These are phyloP conservation scores for Cataglyphis hispanica DNA, from an alignment of 1,140 invertebrate genomes.

Conservation along the genomic window DNA sequence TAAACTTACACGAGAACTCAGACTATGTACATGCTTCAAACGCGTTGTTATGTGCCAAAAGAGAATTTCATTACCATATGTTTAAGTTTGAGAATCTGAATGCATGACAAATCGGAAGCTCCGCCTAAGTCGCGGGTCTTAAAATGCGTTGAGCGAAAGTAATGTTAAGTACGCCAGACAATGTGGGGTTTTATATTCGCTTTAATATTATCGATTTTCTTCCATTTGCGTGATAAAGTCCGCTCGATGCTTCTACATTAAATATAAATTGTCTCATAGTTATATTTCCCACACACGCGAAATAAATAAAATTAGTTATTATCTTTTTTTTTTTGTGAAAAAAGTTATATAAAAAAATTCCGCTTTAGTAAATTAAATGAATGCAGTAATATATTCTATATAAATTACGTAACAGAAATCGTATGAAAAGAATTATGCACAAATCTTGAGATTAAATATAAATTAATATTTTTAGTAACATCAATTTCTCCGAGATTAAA, in stretches of 20 bases:
- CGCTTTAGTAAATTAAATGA: background rate
- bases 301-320: constrained; percentile 21
- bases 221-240: constrained; percentile 16
- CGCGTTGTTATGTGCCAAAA: constrained; percentile 23
- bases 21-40: constrained; percentile 42
- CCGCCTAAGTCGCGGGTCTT: constrained; percentile 32
- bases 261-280: constrained; percentile 27
- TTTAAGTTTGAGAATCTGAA: constrained; percentile 56
- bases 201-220: background rate
- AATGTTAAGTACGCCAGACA: constrained; percentile 2
- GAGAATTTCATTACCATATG: constrained; percentile 57
- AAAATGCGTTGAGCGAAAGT: constrained; percentile 48
- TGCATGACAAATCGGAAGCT: constrained; percentile 50
- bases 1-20: constrained; percentile 38
- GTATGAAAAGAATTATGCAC: background rate
- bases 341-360: background rate
- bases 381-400: background rate
- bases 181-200: background rate
- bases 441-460: background rate
- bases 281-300: background rate
- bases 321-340: background rate
- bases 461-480: background rate
- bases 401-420: background rate
- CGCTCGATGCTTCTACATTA: background rate
- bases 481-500: background rate